Conservation (phyloP, 2,888 invertebrate species). For the Cloeon dipterum region DNA sequence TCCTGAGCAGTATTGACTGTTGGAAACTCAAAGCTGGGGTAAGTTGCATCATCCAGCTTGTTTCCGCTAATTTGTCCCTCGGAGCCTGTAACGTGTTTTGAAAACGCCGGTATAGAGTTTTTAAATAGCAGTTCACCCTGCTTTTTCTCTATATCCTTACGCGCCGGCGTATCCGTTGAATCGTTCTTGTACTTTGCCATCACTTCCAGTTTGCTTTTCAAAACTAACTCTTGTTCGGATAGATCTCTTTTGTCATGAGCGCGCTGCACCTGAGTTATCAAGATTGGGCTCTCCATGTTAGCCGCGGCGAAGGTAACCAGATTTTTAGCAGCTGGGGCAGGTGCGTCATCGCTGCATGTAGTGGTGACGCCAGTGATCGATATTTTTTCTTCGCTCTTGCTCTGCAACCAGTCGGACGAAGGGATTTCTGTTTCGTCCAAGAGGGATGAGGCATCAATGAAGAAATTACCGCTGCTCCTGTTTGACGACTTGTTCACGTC, state of each 20-base stretch:
- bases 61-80: conserved; percentile 1
- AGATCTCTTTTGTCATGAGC: too few relatives aligned
- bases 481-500: background rate
- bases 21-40: background rate
- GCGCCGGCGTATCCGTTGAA: too few relatives aligned
- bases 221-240: too few relatives aligned
- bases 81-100: conserved; percentile 1
- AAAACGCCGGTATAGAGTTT: conserved; percentile 32
- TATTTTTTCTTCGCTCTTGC: background rate
- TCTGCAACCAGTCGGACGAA: background rate
- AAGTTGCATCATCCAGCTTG: background rate
- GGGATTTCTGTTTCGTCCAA: conserved; percentile 37
- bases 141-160: conserved; percentile 30
- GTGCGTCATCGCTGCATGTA: background rate
- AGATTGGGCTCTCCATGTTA: too few relatives aligned
- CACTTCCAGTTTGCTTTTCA: too few relatives aligned
- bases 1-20: conserved; percentile 5
- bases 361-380: background rate
- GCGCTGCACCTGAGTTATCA: too few relatives aligned
- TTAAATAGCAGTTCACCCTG: conserved; percentile 33
- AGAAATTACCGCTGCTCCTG: conserved; percentile 32
- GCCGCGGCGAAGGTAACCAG: too few relatives aligned
- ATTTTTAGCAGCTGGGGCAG: background rate
- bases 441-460: conserved; percentile 54
- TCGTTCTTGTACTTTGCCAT: too few relatives aligned